A percentile compares a stretch with the other conserved stretches of the same genome.
Evolutionary conservation across 1,140 invertebrate species (phyloP).

Genomic region (Aphaenogaster floridana): DNA sequence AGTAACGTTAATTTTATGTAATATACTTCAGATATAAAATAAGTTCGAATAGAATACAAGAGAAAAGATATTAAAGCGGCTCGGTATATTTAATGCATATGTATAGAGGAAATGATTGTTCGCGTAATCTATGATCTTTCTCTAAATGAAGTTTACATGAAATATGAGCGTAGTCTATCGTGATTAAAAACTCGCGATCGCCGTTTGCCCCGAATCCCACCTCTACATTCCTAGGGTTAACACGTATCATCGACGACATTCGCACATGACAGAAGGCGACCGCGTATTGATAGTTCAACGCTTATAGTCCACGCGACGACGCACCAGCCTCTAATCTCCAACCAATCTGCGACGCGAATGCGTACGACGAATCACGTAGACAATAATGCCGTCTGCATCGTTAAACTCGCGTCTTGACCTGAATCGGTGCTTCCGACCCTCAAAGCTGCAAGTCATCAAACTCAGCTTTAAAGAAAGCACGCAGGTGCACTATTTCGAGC

Average conservation of each 20-base stretch:
- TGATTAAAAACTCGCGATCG: conserved; percentile 4
- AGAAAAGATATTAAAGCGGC: background rate
- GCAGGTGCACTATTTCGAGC: conserved; percentile 6
- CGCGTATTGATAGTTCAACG: conserved; percentile 12
- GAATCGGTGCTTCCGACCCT: background rate
- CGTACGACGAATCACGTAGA: background rate
- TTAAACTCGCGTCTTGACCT: conserved; percentile 32
- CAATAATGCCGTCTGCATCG: background rate
- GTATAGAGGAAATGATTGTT: conserved; percentile 29
- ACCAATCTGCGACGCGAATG: conserved; percentile 22
- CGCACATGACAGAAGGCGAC: background rate
- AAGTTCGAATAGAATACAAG: background rate
- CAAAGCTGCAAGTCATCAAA: conserved; percentile 45
- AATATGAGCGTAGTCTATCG: background rate
- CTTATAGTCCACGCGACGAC: conserved; percentile 41
- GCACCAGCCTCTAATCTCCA: conserved; percentile 36
- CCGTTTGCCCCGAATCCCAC: conserved; percentile 4
- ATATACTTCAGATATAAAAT: background rate
- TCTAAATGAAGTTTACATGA: conserved; percentile 25
- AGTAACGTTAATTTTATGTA: background rate
- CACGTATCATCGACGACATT: background rate
- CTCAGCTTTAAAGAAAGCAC: background rate
- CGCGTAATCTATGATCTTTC: background rate
- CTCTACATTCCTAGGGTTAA: conserved; percentile 22
- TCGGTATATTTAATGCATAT: background rate